Evolutionary conservation across 2,888 invertebrate species (phyloP).

Genomic region (Idaea straminata): DNA sequence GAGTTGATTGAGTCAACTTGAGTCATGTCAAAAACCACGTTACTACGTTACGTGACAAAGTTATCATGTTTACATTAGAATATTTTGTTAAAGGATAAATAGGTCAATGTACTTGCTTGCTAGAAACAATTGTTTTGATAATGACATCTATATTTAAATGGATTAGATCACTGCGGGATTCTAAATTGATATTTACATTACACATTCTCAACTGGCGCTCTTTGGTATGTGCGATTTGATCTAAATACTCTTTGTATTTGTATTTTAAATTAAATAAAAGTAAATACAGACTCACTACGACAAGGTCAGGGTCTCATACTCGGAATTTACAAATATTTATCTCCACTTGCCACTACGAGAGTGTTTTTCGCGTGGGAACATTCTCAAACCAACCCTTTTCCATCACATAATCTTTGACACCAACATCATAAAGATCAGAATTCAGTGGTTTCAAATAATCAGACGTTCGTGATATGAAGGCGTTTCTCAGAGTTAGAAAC

Average conservation of each 20-base stretch:
- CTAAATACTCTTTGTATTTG: constrained; percentile 13
- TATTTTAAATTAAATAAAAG: constrained; percentile 25
- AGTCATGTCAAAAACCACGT: constrained; percentile 5
- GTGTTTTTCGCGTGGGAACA: constrained; percentile 71
- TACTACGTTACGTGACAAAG: background rate
- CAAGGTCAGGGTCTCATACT: constrained; percentile 58
- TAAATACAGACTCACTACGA: constrained; percentile 21
- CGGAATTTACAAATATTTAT: constrained; percentile 72
- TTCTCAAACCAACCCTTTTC: constrained; percentile 28
- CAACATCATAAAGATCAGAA: constrained; percentile 19
- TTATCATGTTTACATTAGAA: background rate
- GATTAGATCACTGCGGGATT: background rate
- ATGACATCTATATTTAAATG: background rate
- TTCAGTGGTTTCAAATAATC: constrained; percentile 18
- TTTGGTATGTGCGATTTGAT: constrained; percentile 1
- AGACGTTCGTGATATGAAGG: constrained; percentile 32
- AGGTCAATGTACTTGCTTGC: background rate
- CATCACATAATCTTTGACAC: constrained; percentile 24
- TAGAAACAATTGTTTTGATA: background rate
- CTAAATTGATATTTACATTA: background rate
- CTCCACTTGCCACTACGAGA: constrained; percentile 61
- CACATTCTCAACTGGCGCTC: background rate
- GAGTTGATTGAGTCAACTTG: constrained; percentile 18
- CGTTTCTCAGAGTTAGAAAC: constrained; percentile 46
- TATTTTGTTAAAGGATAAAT: background rate